Conservation (phyloP, 37 sponge, comb jelly and placozoan genomes). For the Haliclona indistincta region DNA sequence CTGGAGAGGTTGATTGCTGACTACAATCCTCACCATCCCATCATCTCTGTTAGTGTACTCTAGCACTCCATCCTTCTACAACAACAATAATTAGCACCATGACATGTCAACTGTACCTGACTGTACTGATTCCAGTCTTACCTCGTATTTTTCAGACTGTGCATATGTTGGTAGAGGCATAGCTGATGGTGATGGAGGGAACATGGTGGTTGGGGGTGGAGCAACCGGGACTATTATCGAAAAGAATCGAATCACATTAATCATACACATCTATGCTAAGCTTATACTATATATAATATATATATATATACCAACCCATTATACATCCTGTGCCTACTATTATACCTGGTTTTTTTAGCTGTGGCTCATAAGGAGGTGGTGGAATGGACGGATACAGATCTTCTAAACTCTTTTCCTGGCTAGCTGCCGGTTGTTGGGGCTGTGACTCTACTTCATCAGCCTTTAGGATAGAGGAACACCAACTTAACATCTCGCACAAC, state of each 20-base stretch:
- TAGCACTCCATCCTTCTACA: conserved; percentile 53
- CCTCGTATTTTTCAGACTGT: conserved; percentile 63
- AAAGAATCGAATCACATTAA: neutral
- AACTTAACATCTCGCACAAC: neutral
- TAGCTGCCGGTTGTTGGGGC: neutral
- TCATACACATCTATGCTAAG: neutral
- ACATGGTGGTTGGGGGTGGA: neutral
- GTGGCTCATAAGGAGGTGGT: neutral
- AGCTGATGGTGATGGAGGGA: neutral
- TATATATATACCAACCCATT: no score
- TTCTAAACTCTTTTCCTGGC: no score
- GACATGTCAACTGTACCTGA: neutral
- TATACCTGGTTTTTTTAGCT: neutral
- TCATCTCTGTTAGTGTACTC: neutral
- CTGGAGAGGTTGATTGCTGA: neutral
- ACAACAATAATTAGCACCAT: neutral
- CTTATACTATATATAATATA: conserved; percentile 9
- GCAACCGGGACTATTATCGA: neutral
- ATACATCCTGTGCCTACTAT: no score
- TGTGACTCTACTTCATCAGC: neutral
- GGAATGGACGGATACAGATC: neutral
- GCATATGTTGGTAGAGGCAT: conserved; percentile 60
- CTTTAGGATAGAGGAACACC: neutral
- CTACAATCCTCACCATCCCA: neutral
- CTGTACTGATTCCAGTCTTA: no score